These are phyloP conservation scores for fruit fly (Drosophila melanogaster) DNA, from an alignment of 1,140 invertebrate species.

Conservation along the genomic window DNA sequence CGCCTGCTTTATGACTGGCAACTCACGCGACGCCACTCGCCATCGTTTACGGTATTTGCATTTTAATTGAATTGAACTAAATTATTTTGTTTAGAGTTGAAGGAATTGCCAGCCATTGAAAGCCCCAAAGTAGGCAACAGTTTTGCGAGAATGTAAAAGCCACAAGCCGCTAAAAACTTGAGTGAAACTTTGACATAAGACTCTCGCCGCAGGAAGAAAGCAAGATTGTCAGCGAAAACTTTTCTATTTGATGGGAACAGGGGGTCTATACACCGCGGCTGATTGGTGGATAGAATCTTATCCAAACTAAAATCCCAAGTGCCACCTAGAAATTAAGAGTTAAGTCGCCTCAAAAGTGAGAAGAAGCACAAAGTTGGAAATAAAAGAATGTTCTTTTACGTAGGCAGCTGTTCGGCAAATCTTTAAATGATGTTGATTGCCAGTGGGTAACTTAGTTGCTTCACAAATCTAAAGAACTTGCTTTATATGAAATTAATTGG, in stretches of 20 bases:
- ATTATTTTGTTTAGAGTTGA: conserved; percentile 68
- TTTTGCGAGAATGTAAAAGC: conserved; percentile 35
- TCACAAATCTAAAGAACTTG: too few species aligned
- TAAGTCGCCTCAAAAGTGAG: not conserved
- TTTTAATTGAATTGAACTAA: conserved; percentile 79
- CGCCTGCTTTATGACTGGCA: conserved; percentile 24
- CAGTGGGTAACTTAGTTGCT: too few species aligned
- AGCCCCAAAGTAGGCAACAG: conserved; percentile 26
- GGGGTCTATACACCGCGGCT: not conserved
- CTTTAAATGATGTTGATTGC: not conserved
- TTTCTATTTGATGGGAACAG: not conserved
- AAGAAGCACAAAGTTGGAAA: not conserved
- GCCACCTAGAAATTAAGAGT: conserved; percentile 6
- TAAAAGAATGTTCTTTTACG: not conserved
- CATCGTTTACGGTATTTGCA: conserved; percentile 67
- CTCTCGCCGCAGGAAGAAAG: conserved; percentile 10
- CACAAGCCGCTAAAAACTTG: conserved; percentile 47
- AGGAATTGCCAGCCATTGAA: conserved; percentile 19
- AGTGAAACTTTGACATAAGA: conserved; percentile 34
- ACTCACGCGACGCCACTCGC: conserved; percentile 36
- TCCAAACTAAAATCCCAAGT: conserved; percentile 9
- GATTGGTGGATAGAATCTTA: not conserved
- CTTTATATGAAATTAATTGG: too few species aligned
- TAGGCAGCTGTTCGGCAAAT: not conserved
- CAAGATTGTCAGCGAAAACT: conserved; percentile 11